phyloP scores from a whole-genome alignment of 2,888 invertebrate species.

The Trissolcus japonicus region DNA sequence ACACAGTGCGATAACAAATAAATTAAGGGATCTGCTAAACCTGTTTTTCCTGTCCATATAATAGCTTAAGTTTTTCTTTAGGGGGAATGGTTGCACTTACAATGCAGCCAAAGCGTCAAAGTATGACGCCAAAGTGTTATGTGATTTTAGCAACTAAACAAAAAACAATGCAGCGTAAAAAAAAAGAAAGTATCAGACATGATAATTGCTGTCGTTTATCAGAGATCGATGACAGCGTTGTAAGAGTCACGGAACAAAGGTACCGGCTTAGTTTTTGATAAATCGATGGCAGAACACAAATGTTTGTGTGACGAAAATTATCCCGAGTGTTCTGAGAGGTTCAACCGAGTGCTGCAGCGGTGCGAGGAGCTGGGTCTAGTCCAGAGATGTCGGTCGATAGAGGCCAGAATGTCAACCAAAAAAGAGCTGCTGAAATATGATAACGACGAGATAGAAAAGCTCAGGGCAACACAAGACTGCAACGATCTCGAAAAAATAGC shows the following conservation, averaged over 20 bases:
- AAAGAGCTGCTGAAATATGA: conserved; percentile 84
- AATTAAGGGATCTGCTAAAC: too few relatives aligned
- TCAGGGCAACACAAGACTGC: conserved; percentile 81
- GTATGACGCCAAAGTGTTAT: conserved; percentile 62
- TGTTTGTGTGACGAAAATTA: conserved; percentile 89
- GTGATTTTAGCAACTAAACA: conserved; percentile 83
- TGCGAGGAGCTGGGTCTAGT: conserved; percentile 83
- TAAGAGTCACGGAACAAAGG: conserved; percentile 79
- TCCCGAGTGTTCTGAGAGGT: conserved; percentile 88
- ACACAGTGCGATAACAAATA: too few relatives aligned
- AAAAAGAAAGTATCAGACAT: conserved; percentile 76
- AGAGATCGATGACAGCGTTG: conserved; percentile 82
- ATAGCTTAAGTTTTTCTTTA: too few relatives aligned
- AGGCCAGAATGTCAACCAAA: conserved; percentile 81
- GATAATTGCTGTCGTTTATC: conserved; percentile 82
- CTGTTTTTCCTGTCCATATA: too few relatives aligned
- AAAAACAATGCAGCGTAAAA: conserved; percentile 80
- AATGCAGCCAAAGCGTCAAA: too few relatives aligned
- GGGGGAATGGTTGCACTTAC: too few relatives aligned
- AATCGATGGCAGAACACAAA: conserved; percentile 84
- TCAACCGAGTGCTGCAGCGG: conserved; percentile 83
- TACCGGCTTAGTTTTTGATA: conserved; percentile 87
- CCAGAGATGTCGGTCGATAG: conserved; percentile 80
- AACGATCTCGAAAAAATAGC: conserved; percentile 80
- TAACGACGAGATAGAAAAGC: conserved; percentile 81